Percentiles rank a stretch among this genome's conserved stretches.
Evolutionary conservation across 1,140 invertebrate species (phyloP).

Genomic region (Tribolium madens): DNA sequence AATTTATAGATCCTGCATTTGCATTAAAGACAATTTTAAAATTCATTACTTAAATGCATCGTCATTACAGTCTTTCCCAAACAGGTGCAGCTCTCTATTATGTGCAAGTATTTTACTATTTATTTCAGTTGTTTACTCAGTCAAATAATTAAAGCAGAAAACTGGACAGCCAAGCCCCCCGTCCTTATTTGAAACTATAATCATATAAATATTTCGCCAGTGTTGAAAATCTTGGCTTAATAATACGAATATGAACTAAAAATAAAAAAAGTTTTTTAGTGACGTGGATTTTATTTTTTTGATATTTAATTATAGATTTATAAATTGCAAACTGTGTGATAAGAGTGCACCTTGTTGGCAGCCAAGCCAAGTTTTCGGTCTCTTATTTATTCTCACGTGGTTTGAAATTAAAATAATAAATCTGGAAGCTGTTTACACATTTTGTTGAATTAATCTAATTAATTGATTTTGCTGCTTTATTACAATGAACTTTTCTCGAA

Average conservation of each 20-base stretch:
- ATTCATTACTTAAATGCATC: neutral
- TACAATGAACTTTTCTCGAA: neutral
- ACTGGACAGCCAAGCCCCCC: neutral
- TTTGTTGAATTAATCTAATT: neutral
- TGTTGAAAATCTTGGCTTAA: neutral
- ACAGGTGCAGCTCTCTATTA: neutral
- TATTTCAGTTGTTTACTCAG: neutral
- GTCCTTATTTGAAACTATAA: neutral
- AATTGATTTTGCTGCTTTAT: neutral
- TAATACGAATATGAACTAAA: neutral
- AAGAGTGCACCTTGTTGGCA: neutral
- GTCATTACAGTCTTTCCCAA: neutral
- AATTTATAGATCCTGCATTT: neutral
- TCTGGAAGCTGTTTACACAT: neutral
- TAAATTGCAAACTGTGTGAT: neutral
- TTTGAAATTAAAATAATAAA: no score
- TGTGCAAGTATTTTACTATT: neutral
- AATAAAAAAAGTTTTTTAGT: neutral
- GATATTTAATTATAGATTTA: neutral
- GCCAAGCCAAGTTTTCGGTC: neutral
- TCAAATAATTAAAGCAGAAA: constrained; percentile 9
- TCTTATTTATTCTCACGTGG: neutral
- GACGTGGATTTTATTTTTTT: neutral
- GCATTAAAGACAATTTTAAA: neutral
- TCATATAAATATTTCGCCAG: neutral